phyloP scores from a whole-genome alignment of 2,797 vertebrate species.

The Acanthornis magna region DNA sequence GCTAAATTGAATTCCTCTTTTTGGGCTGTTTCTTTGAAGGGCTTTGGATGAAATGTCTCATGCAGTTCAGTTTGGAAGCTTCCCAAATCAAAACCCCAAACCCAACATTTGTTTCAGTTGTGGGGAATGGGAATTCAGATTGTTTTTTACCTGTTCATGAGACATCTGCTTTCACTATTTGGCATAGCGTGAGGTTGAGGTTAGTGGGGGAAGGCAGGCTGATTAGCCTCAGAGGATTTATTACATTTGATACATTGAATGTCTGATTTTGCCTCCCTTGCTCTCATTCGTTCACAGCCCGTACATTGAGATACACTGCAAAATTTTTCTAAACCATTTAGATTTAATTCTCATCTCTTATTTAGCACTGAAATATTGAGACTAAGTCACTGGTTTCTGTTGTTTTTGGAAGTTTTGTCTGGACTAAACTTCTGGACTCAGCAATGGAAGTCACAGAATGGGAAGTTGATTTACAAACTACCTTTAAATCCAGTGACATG shows the following conservation, averaged over 20 bases:
- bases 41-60: conserved; percentile 46
- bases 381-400: neutral
- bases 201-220: conserved; percentile 62
- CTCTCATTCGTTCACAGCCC: conserved; percentile 30
- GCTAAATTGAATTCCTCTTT: conserved; percentile 65
- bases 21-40: conserved; percentile 50
- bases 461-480: conserved; percentile 52
- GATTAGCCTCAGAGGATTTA: conserved; percentile 76
- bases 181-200: conserved; percentile 60
- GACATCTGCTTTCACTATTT: conserved; percentile 81
- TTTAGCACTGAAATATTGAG: neutral
- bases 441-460: neutral
- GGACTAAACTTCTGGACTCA: neutral
- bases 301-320: neutral
- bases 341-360: conserved; percentile 30
- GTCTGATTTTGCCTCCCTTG: conserved; percentile 63
- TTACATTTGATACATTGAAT: conserved; percentile 73
- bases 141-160: conserved; percentile 69
- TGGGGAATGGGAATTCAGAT: conserved; percentile 59
- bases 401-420: neutral
- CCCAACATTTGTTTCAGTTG: conserved; percentile 59
- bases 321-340: neutral
- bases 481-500: conserved; percentile 34
- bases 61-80: conserved; percentile 57
- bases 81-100: conserved; percentile 53